Conservation (phyloP, 2,888 invertebrate species). For the Pseudococcus viburni region DNA sequence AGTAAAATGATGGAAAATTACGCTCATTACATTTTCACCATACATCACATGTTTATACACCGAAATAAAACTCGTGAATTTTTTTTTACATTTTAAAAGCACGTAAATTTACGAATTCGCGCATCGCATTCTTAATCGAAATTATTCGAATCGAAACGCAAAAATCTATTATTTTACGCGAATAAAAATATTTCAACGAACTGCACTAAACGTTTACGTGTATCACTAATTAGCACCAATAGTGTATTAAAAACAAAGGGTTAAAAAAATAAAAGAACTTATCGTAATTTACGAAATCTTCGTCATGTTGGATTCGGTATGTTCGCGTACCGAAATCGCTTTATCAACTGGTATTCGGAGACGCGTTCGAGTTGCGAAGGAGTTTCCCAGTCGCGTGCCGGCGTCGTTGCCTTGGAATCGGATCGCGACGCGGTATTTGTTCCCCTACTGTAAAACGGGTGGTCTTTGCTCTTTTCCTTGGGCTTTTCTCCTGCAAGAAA, state of each 20-base stretch:
- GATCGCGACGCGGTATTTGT: neutral
- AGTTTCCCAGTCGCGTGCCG: slow-evolving; percentile 57
- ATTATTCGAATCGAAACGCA: neutral
- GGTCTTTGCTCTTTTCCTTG: slow-evolving; percentile 21
- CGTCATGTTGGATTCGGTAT: slow-evolving; percentile 21
- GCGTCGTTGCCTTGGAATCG: slow-evolving; percentile 37
- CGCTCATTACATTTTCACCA: slow-evolving; percentile 48
- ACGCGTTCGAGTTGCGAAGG: slow-evolving; percentile 25
- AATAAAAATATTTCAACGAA: neutral
- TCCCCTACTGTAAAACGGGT: slow-evolving; percentile 37
- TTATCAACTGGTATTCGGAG: slow-evolving; percentile 40
- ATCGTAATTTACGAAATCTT: slow-evolving; percentile 20
- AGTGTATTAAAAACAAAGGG: neutral
- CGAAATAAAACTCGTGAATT: neutral
- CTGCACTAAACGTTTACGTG: neutral
- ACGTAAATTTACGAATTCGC: slow-evolving; percentile 46
- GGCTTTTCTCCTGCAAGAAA: slow-evolving; percentile 22
- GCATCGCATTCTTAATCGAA: slow-evolving; percentile 22
- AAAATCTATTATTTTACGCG: neutral
- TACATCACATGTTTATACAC: slow-evolving; percentile 17
- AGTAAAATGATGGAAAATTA: neutral
- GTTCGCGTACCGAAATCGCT: slow-evolving; percentile 50
- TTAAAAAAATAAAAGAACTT: slow-evolving; percentile 5
- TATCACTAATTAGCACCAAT: neutral
- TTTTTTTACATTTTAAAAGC: slow-evolving; percentile 7